Evolutionary conservation across 1,140 invertebrate genomes (phyloP).

Genomic region (Drosophila yakuba): DNA sequence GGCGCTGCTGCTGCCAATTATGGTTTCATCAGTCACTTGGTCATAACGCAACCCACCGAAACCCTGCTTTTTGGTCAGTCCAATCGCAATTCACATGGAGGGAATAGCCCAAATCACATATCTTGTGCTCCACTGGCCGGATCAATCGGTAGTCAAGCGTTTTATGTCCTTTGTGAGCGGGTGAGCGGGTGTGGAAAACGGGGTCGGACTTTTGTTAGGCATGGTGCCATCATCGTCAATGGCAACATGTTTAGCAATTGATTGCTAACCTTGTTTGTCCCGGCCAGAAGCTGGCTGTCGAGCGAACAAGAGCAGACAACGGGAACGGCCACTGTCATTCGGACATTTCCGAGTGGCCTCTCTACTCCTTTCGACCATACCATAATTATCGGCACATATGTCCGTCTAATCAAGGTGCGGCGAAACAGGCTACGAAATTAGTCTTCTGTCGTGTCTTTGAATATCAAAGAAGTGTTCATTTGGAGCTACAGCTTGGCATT

Average conservation of each 20-base stretch:
- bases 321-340: neutral
- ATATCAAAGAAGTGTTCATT: neutral
- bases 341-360: neutral
- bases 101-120: slow-evolving; percentile 28
- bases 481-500: neutral
- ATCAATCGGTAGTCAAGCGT: slow-evolving; percentile 54
- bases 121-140: slow-evolving; percentile 24
- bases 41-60: neutral
- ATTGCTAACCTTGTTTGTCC: slow-evolving; percentile 55
- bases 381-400: slow-evolving; percentile 46
- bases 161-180: slow-evolving; percentile 50
- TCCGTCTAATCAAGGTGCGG: slow-evolving; percentile 51
- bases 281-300: slow-evolving; percentile 6
- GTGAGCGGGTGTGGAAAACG: slow-evolving; percentile 2
- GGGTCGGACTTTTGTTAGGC: neutral
- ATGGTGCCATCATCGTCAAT: slow-evolving; percentile 45
- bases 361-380: slow-evolving; percentile 8
- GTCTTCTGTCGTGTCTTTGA: neutral
- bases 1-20: slow-evolving; percentile 30
- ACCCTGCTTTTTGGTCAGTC: neutral
- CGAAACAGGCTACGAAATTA: neutral
- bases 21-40: slow-evolving; percentile 36
- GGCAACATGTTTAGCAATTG: slow-evolving; percentile 61
- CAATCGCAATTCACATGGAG: neutral
- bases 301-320: neutral